A percentile compares a stretch with the other conserved stretches of the same genome.
Evolutionary conservation across 2,888 invertebrate species (phyloP).

Genomic region (Craniophora ligustri): DNA sequence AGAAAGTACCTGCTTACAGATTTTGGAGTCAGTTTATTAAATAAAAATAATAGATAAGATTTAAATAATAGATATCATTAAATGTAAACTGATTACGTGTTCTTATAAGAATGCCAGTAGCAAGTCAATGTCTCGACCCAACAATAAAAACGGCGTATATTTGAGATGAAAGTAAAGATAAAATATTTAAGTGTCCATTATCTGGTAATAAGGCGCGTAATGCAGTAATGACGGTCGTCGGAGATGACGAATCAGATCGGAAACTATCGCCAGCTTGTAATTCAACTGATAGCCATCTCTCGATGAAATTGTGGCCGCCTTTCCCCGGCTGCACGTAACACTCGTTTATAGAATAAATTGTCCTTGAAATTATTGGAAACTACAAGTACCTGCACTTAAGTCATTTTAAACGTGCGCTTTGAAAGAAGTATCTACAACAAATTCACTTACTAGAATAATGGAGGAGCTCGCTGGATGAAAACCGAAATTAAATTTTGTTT

Average conservation of each 20-base stretch:
- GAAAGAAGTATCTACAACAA: no score
- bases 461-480: no score
- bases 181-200: constrained; percentile 40
- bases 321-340: constrained; percentile 50
- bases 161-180: constrained; percentile 46
- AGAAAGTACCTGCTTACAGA: no score
- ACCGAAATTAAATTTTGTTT: no score
- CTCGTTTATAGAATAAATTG: constrained; percentile 51
- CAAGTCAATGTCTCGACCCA: background rate
- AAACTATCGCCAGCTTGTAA: constrained; percentile 53
- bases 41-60: no score
- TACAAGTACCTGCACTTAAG: constrained; percentile 10
- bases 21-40: no score
- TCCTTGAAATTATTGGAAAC: constrained; percentile 57
- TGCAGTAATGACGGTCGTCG: constrained; percentile 47
- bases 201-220: constrained; percentile 47
- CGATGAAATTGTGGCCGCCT: constrained; percentile 54
- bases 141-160: constrained; percentile 8
- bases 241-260: constrained; percentile 59
- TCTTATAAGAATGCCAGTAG: constrained; percentile 8
- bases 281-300: constrained; percentile 51
- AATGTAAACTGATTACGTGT: background rate
- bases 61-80: no score
- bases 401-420: no score
- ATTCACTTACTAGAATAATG: no score